These are phyloP conservation scores for Eidolon helvum DNA, from an alignment of 2,113 vertebrate genomes.

Conservation along the genomic window DNA sequence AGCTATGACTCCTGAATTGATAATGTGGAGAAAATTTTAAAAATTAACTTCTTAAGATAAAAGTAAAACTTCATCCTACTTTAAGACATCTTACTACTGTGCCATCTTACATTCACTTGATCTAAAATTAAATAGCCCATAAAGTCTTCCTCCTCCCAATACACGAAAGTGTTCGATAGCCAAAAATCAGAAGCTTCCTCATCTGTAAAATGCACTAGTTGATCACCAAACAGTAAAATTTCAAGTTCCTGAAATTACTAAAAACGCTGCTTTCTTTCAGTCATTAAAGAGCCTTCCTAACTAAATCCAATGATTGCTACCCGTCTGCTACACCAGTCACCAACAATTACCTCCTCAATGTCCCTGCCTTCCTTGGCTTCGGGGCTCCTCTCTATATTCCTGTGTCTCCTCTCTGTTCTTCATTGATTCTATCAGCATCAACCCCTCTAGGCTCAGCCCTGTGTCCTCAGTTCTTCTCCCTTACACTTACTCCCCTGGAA, in stretches of 20 bases:
- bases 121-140: background rate
- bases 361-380: too few relatives aligned
- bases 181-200: slow-evolving; percentile 2
- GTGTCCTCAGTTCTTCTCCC: background rate
- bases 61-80: background rate
- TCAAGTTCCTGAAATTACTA: background rate
- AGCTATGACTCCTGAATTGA: background rate
- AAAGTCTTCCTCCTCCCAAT: background rate
- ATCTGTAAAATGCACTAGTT: background rate
- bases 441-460: background rate
- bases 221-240: background rate
- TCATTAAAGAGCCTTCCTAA: background rate
- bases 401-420: too few relatives aligned
- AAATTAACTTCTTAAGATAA: background rate
- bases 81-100: background rate
- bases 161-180: background rate
- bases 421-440: background rate
- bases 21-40: background rate
- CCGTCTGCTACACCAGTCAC: background rate
- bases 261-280: background rate
- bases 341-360: background rate
- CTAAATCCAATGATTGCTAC: background rate
- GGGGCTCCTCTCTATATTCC: background rate
- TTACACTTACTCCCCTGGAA: background rate
- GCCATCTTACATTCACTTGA: background rate